A percentile compares a stretch with the other conserved stretches of the same genome.
phyloP scores from a whole-genome alignment of 2,888 invertebrate species.

The Ophion ellenae region DNA sequence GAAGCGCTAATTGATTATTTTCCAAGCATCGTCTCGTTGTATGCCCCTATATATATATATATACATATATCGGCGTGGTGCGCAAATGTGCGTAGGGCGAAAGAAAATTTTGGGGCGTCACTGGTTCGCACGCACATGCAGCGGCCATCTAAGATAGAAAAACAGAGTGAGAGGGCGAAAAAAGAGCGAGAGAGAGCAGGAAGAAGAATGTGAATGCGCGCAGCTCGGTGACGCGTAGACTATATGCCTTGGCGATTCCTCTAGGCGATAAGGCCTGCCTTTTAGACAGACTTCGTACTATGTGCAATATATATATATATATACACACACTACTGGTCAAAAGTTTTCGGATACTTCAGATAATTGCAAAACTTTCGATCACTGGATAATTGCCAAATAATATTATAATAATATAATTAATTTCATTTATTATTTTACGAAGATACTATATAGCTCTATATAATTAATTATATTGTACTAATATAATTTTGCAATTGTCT shows the following conservation, averaged over 20 bases:
- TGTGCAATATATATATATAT: neutral
- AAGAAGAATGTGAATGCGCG: constrained; percentile 53
- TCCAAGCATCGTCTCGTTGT: constrained; percentile 20
- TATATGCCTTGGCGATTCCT: constrained; percentile 63
- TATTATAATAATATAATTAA: no score
- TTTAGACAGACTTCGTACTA: constrained; percentile 44
- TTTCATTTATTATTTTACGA: no score
- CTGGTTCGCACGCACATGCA: constrained; percentile 59
- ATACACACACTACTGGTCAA: no score
- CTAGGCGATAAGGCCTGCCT: constrained; percentile 62
- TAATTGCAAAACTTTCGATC: no score
- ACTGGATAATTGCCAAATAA: no score
- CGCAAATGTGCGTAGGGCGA: constrained; percentile 51
- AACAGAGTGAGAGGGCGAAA: constrained; percentile 2
- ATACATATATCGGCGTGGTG: constrained; percentile 4
- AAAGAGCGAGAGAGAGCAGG: constrained; percentile 34
- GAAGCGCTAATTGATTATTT: constrained; percentile 53
- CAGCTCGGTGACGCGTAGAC: constrained; percentile 54
- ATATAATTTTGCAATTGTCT: neutral
- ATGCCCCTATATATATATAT: neutral
- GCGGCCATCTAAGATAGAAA: constrained; percentile 29
- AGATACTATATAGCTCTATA: no score
- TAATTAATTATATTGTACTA: no score
- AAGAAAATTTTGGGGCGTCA: constrained; percentile 50
- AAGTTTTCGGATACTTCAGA: no score